Evolutionary conservation across 2,888 invertebrate genomes (phyloP).

Genomic region (Drosophila neonasuta): DNA sequence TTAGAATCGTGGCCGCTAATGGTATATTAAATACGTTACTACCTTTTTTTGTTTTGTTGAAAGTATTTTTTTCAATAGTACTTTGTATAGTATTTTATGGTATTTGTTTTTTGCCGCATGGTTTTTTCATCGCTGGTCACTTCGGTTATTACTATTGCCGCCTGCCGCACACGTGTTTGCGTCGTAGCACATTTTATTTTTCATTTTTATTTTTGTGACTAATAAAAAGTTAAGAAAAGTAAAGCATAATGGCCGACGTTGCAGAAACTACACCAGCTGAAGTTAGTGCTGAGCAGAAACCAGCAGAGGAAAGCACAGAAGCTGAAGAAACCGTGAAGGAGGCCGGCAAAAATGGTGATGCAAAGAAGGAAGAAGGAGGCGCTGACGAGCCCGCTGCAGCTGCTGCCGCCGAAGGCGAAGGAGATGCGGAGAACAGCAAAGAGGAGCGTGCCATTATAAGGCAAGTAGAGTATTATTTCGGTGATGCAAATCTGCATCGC

Average conservation of each 20-base stretch:
- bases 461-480: constrained; percentile 87
- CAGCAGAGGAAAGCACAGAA: constrained; percentile 22
- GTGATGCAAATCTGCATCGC: constrained; percentile 94
- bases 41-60: no score
- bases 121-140: neutral
- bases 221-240: constrained; percentile 12
- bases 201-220: constrained; percentile 42
- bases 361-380: constrained; percentile 37
- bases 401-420: neutral
- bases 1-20: no score
- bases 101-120: no score
- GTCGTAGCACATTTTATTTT: constrained; percentile 49
- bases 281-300: constrained; percentile 32
- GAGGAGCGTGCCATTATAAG: constrained; percentile 86
- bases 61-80: no score
- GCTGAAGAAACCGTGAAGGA: constrained; percentile 12
- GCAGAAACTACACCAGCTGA: constrained; percentile 53
- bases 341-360: constrained; percentile 56
- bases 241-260: constrained; percentile 76
- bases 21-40: no score
- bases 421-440: constrained; percentile 64
- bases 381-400: constrained; percentile 5
- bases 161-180: constrained; percentile 64
- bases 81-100: no score
- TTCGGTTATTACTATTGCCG: constrained; percentile 20